Conservation (phyloP, 1,140 invertebrate genomes). For the Drosophila teissieri region DNA sequence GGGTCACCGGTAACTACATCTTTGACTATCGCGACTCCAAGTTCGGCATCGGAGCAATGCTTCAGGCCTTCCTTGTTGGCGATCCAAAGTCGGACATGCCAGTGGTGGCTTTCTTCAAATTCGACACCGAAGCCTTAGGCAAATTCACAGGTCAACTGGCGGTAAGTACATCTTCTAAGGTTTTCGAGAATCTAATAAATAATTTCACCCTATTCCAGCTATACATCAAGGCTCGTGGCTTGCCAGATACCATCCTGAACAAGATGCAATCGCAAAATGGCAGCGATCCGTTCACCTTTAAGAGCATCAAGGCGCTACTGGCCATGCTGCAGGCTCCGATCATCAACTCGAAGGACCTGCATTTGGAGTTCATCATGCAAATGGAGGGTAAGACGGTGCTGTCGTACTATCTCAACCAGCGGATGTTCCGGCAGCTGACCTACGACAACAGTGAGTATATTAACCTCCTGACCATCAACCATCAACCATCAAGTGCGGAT, state of each 20-base stretch:
- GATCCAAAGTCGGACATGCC: conserved; percentile 87
- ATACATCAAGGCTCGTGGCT: conserved; percentile 87
- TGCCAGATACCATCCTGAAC: conserved; percentile 79
- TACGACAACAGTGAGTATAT: conserved; percentile 79
- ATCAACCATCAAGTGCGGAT: neutral
- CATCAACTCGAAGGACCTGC: conserved; percentile 84
- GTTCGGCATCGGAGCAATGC: conserved; percentile 87
- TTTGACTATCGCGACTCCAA: conserved; percentile 87
- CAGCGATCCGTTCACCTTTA: conserved; percentile 84
- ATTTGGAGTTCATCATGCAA: conserved; percentile 87
- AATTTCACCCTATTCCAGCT: conserved; percentile 76
- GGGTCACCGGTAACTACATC: conserved; percentile 88
- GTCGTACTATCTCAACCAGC: conserved; percentile 86
- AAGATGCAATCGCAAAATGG: conserved; percentile 80
- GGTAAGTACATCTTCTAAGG: conserved; percentile 75
- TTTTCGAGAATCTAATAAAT: neutral
- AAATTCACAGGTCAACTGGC: conserved; percentile 86
- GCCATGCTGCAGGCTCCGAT: conserved; percentile 86
- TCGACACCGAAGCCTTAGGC: conserved; percentile 87
- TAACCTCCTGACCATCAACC: neutral
- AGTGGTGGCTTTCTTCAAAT: conserved; percentile 86
- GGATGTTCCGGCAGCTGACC: conserved; percentile 85
- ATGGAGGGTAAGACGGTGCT: conserved; percentile 87
- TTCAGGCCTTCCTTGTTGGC: conserved; percentile 87
- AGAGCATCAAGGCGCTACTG: conserved; percentile 85